These are phyloP conservation scores for Drosophila bifasciata DNA, from an alignment of 1,140 invertebrate species.

Conservation along the genomic window DNA sequence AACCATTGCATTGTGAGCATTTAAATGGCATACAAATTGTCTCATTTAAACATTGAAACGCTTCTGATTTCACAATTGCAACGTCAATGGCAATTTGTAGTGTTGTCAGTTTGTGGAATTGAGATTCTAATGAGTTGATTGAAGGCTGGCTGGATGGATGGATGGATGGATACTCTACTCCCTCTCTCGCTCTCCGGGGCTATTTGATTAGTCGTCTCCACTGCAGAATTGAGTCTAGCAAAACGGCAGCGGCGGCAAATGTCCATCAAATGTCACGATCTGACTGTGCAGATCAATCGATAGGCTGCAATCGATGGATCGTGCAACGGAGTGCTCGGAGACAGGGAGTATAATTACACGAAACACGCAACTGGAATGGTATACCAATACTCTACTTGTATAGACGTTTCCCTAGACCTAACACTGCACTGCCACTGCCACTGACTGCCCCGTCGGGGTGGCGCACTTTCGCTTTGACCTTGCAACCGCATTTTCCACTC, in stretches of 20 bases:
- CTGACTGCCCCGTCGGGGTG: slow-evolving; percentile 32
- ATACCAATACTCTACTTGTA: too few relatives aligned
- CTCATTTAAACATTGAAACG: slow-evolving; percentile 73
- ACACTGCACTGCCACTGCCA: slow-evolving; percentile 6
- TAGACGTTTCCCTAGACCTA: too few relatives aligned
- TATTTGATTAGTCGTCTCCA: slow-evolving; percentile 66
- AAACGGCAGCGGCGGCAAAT: slow-evolving; percentile 77
- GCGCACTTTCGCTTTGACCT: slow-evolving; percentile 62
- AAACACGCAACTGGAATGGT: slow-evolving; percentile 61
- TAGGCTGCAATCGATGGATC: slow-evolving; percentile 41
- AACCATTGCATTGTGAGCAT: slow-evolving; percentile 1
- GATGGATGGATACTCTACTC: background rate
- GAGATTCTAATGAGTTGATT: slow-evolving; percentile 79
- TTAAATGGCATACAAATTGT: slow-evolving; percentile 58
- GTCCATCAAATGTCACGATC: slow-evolving; percentile 80
- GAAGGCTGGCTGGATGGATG: slow-evolving; percentile 40
- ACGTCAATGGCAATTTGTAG: slow-evolving; percentile 76
- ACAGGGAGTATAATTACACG: slow-evolving; percentile 58
- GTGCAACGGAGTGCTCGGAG: slow-evolving; percentile 18
- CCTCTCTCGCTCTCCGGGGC: slow-evolving; percentile 28
- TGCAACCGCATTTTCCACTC: slow-evolving; percentile 59
- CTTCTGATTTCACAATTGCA: slow-evolving; percentile 75
- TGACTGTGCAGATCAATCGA: slow-evolving; percentile 73
- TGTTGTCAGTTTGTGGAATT: slow-evolving; percentile 66
- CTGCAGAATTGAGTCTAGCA: slow-evolving; percentile 23